Percentiles rank a stretch among this genome's conserved stretches.
phyloP scores from a whole-genome alignment of 2,113 vertebrate genomes.

The Callopanchax toddi region DNA sequence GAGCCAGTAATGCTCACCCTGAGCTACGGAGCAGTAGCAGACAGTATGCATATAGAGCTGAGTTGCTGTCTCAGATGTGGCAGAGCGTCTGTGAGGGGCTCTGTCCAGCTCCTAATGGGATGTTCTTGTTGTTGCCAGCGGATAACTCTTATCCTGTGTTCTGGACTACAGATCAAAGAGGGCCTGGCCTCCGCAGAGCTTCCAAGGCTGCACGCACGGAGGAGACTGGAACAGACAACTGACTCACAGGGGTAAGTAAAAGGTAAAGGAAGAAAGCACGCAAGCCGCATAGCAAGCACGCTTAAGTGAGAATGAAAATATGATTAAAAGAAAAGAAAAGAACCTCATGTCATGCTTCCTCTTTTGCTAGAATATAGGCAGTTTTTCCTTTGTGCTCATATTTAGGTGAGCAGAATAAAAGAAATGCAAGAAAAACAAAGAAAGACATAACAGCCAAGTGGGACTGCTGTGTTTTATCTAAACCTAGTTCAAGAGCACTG shows the following conservation, averaged over 20 bases:
- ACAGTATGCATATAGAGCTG: slow-evolving; percentile 22
- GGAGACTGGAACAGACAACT: slow-evolving; percentile 18
- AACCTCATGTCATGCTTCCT: slow-evolving; percentile 11
- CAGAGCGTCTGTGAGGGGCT: slow-evolving; percentile 53
- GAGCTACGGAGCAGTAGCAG: slow-evolving; percentile 36
- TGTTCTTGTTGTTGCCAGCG: slow-evolving; percentile 75
- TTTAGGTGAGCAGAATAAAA: slow-evolving; percentile 34
- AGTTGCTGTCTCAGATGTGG: slow-evolving; percentile 18
- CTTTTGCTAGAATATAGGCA: slow-evolving; percentile 35
- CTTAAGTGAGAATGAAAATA: slow-evolving; percentile 9
- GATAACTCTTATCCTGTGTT: slow-evolving; percentile 76
- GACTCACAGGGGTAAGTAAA: slow-evolving; percentile 27
- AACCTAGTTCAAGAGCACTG: slow-evolving; percentile 25
- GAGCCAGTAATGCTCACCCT: slow-evolving; percentile 55
- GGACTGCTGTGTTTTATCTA: slow-evolving; percentile 29
- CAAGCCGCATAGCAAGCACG: not conserved
- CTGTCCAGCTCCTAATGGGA: slow-evolving; percentile 73
- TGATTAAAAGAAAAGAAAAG: not conserved
- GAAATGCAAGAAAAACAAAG: slow-evolving; percentile 22
- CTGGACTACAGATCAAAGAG: slow-evolving; percentile 77
- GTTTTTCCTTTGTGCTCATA: slow-evolving; percentile 36
- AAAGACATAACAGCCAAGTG: slow-evolving; percentile 44
- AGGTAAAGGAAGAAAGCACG: slow-evolving; percentile 15
- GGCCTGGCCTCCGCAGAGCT: slow-evolving; percentile 49
- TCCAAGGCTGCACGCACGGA: slow-evolving; percentile 28